A percentile compares a stretch with the other conserved stretches of the same genome.
phyloP scores from a whole-genome alignment of 1,140 invertebrate genomes.

The Aphelenchoides besseyi region DNA sequence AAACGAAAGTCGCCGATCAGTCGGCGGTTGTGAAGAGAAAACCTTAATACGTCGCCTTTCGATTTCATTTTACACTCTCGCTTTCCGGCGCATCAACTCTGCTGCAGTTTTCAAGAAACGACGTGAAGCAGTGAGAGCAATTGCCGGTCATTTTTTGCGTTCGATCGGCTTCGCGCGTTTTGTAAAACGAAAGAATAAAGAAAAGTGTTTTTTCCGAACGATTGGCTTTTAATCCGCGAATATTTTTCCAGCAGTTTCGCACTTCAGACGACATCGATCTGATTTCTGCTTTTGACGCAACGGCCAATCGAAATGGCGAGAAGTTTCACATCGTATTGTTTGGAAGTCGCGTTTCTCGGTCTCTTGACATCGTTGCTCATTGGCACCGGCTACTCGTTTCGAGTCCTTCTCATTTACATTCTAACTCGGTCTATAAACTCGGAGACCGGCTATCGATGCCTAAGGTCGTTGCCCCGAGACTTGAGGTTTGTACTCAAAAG shows the following conservation, averaged over 20 bases:
- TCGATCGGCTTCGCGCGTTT: background rate
- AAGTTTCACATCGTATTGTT: background rate
- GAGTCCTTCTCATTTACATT: slow-evolving; percentile 5
- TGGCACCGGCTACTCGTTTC: slow-evolving; percentile 23
- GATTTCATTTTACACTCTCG: background rate
- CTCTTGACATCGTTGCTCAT: slow-evolving; percentile 24
- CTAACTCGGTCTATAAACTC: slow-evolving; percentile 10
- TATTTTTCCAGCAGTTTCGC: background rate
- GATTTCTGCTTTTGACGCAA: background rate
- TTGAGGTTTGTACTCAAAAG: background rate
- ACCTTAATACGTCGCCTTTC: background rate
- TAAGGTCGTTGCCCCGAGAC: slow-evolving; percentile 15
- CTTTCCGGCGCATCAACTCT: background rate
- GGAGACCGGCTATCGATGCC: slow-evolving; percentile 10
- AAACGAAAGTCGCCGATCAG: slow-evolving; percentile 1
- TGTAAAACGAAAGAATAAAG: too few species aligned
- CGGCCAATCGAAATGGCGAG: background rate
- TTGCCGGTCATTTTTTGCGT: background rate
- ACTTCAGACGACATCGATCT: background rate
- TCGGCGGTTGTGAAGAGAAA: background rate
- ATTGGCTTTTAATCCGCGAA: slow-evolving; percentile 5
- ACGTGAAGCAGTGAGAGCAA: background rate
- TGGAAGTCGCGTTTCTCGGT: slow-evolving; percentile 1
- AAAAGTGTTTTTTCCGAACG: too few species aligned
- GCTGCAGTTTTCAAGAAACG: too few species aligned